A percentile compares a stretch with the other conserved stretches of the same genome.
These are phyloP conservation scores for Gryllus bimaculatus DNA, from an alignment of 1,140 invertebrate genomes.

Conservation along the genomic window DNA sequence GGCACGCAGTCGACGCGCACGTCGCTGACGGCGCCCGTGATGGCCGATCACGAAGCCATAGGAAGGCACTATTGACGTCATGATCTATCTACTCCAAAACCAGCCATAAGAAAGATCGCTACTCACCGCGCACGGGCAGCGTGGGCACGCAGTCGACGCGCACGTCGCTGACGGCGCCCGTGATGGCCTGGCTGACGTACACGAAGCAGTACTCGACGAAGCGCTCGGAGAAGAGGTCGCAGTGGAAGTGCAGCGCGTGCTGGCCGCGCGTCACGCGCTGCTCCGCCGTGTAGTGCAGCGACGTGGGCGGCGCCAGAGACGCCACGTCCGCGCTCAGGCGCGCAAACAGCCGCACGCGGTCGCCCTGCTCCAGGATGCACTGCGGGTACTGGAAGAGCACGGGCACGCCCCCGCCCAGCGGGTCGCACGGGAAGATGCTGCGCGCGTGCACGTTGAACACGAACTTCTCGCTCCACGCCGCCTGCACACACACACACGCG, in stretches of 20 bases:
- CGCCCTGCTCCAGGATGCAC: slow-evolving; percentile 60
- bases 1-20: slow-evolving; percentile 71
- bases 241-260: slow-evolving; percentile 65
- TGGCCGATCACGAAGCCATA: slow-evolving; percentile 79
- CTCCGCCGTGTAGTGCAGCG: slow-evolving; percentile 55
- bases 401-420: slow-evolving; percentile 51
- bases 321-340: slow-evolving; percentile 53
- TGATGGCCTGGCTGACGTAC: slow-evolving; percentile 71
- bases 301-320: slow-evolving; percentile 43
- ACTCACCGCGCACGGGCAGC: slow-evolving; percentile 59
- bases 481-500: slow-evolving; percentile 40
- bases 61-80: too few species aligned
- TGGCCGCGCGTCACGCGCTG: slow-evolving; percentile 50
- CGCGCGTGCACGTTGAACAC: slow-evolving; percentile 70
- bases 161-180: slow-evolving; percentile 69
- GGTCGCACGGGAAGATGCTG: slow-evolving; percentile 69
- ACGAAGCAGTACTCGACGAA: slow-evolving; percentile 79
- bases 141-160: slow-evolving; percentile 72
- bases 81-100: too few species aligned
- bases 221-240: slow-evolving; percentile 68
- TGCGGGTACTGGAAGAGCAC: slow-evolving; percentile 73
- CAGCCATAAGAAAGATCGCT: too few species aligned
- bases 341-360: slow-evolving; percentile 64
- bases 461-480: slow-evolving; percentile 68
- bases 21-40: slow-evolving; percentile 68